Conservation (phyloP, 2,797 vertebrate species). For the Gallirallus australis region DNA sequence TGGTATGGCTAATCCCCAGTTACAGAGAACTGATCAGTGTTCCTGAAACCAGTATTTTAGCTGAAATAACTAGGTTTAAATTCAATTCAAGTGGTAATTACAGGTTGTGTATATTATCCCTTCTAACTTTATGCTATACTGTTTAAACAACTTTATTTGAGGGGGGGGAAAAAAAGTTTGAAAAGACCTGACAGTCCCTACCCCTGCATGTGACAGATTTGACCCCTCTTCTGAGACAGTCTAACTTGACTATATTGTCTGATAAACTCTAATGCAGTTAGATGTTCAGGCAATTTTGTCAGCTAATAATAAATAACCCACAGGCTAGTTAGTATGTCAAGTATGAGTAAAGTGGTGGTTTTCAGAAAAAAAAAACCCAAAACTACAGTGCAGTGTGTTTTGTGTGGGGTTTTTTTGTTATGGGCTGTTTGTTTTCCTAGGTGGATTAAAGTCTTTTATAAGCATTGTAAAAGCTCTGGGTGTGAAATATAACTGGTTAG, state of each 20-base stretch:
- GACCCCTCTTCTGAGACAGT: neutral
- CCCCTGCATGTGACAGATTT: neutral
- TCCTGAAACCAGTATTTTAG: neutral
- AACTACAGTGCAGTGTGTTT: neutral
- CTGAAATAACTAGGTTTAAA: conserved; percentile 23
- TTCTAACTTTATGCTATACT: neutral
- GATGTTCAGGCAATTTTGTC: neutral
- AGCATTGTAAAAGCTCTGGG: neutral
- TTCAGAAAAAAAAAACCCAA: neutral
- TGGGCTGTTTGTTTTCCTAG: neutral
- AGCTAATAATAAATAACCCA: neutral
- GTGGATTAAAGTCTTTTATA: neutral
- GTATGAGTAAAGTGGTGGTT: neutral
- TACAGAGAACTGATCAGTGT: neutral
- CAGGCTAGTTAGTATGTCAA: neutral
- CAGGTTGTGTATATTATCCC: neutral
- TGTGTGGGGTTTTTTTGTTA: neutral
- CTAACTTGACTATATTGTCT: neutral
- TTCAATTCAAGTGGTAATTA: neutral
- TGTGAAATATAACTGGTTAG: neutral
- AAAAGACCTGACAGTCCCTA: neutral
- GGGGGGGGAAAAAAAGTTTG: neutral
- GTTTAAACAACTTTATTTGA: neutral
- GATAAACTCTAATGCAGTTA: neutral
- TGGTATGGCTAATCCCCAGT: neutral